These are phyloP conservation scores for Eurypyga helias DNA, from an alignment of 2,113 vertebrate species.

Conservation along the genomic window DNA sequence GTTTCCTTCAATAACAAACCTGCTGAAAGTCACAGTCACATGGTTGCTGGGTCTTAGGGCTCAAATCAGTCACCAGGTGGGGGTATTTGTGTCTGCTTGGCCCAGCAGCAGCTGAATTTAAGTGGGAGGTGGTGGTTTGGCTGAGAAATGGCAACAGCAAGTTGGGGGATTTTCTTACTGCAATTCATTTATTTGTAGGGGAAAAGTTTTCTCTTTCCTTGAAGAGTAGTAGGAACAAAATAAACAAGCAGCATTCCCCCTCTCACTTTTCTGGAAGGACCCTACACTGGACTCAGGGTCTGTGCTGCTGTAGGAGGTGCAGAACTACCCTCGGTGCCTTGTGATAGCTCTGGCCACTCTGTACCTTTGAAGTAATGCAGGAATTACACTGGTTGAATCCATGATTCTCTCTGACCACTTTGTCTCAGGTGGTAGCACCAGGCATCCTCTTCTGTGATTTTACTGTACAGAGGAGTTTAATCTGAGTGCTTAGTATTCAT, in stretches of 20 bases:
- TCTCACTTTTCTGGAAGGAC: not conserved
- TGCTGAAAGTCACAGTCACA: not conserved
- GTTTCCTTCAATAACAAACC: not conserved
- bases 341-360: not conserved
- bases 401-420: not conserved
- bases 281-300: fast-evolving
- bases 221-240: not conserved
- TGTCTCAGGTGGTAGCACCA: not conserved
- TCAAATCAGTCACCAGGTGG: not conserved
- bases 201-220: not conserved
- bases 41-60: not conserved
- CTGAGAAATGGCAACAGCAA: not conserved
- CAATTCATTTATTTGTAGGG: not conserved
- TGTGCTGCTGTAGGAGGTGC: not conserved
- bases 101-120: not conserved
- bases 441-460: not conserved
- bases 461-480: not conserved
- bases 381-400: not conserved
- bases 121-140: not conserved
- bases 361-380: not conserved
- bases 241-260: not conserved
- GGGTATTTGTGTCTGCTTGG: not conserved
- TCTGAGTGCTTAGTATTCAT: not conserved
- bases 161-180: not conserved
- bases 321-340: not conserved